Evolutionary conservation across 2,888 invertebrate species (phyloP).

Genomic region (Pheosia gnoma): DNA sequence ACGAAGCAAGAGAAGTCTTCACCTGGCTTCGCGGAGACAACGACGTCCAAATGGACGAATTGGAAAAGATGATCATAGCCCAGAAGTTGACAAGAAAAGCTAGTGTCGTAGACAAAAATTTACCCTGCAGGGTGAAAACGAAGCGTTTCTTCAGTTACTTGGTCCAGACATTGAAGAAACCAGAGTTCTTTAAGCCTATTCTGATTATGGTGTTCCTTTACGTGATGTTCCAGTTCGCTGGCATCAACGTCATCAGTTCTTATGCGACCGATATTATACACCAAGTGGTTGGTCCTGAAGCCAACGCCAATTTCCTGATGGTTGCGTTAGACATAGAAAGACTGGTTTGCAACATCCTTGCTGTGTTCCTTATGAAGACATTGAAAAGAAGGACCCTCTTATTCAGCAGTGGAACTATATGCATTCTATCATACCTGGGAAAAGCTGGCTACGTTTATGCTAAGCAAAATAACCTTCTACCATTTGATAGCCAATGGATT

Average conservation of each 20-base stretch:
- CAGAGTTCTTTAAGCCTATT: constrained; percentile 85
- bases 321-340: constrained; percentile 86
- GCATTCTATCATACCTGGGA: constrained; percentile 83
- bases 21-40: constrained; percentile 82
- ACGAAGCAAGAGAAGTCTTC: constrained; percentile 83
- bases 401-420: constrained; percentile 84
- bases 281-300: constrained; percentile 83
- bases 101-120: constrained; percentile 52
- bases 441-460: constrained; percentile 76
- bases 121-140: constrained; percentile 46
- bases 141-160: constrained; percentile 56
- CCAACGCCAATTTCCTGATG: constrained; percentile 86
- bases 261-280: constrained; percentile 87
- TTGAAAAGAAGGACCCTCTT: constrained; percentile 85
- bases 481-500: constrained; percentile 71
- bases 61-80: constrained; percentile 74
- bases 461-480: constrained; percentile 55
- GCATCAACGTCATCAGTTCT: constrained; percentile 88
- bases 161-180: constrained; percentile 60
- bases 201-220: constrained; percentile 85
- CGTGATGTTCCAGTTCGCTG: constrained; percentile 87
- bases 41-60: constrained; percentile 66
- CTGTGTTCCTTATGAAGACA: constrained; percentile 84
- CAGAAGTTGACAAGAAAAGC: constrained; percentile 66
- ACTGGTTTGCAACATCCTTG: constrained; percentile 84